Conservation (phyloP, 1,140 invertebrate genomes). For the Magallana ariakensis region DNA sequence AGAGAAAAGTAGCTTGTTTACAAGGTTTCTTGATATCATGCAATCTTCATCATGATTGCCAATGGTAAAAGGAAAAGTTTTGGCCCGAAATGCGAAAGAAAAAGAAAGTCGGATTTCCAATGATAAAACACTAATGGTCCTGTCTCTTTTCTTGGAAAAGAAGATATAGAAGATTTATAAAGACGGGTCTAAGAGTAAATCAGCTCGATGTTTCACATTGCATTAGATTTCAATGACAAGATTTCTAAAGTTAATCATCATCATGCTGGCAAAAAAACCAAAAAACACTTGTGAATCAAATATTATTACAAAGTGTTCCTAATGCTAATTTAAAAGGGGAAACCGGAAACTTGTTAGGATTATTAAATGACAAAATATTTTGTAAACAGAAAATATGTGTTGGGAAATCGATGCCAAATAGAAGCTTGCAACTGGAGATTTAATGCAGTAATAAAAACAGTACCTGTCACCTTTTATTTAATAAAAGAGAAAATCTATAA, state of each 20-base stretch:
- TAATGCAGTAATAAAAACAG: too few relatives aligned
- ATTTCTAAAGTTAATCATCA: neutral
- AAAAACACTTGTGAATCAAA: too few relatives aligned
- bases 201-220: neutral
- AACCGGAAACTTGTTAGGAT: too few relatives aligned
- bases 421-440: too few relatives aligned
- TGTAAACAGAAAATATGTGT: too few relatives aligned
- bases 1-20: too few relatives aligned
- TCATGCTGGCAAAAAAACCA: neutral
- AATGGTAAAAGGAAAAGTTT: neutral
- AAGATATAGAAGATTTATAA: conserved; percentile 14
- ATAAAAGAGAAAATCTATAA: too few relatives aligned
- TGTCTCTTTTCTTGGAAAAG: neutral
- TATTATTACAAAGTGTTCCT: too few relatives aligned
- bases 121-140: neutral
- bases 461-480: too few relatives aligned
- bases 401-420: too few relatives aligned
- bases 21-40: neutral
- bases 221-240: conserved; percentile 29
- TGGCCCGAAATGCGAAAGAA: neutral
- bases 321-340: too few relatives aligned
- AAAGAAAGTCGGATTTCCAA: neutral
- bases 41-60: conserved; percentile 15
- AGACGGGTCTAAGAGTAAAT: neutral
- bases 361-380: too few relatives aligned